Percentiles rank a stretch among this genome's conserved stretches.
Conservation (phyloP, 2,888 invertebrate species). For the Eupeodes latifasciatus region DNA sequence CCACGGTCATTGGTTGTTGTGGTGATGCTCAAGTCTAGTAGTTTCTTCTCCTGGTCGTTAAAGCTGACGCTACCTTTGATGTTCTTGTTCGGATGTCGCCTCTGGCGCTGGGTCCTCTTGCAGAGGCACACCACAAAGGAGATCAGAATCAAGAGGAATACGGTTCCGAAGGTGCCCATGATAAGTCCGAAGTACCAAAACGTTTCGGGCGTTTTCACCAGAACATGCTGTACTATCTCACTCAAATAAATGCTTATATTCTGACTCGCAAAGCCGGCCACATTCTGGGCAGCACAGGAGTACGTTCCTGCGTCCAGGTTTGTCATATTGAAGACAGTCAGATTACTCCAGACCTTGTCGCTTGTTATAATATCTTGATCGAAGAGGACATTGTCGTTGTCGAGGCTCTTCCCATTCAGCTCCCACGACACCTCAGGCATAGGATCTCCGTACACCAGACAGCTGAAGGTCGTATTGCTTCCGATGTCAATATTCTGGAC, state of each 20-base stretch:
- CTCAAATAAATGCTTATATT: conserved; percentile 87
- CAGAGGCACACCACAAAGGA: conserved; percentile 87
- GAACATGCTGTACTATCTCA: conserved; percentile 86
- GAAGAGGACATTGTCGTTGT: conserved; percentile 85
- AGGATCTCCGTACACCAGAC: conserved; percentile 92
- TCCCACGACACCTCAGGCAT: conserved; percentile 93
- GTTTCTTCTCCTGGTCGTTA: conserved; percentile 94
- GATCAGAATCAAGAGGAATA: conserved; percentile 86
- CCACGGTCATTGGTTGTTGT: conserved; percentile 88
- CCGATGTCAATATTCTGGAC: conserved; percentile 90
- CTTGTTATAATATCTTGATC: conserved; percentile 82
- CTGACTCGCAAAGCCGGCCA: conserved; percentile 84
- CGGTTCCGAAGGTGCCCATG: conserved; percentile 88
- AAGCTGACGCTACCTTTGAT: conserved; percentile 92
- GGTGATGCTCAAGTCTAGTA: conserved; percentile 91
- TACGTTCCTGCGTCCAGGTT: conserved; percentile 93
- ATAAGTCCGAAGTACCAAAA: conserved; percentile 90
- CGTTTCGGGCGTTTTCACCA: conserved; percentile 89
- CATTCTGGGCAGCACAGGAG: conserved; percentile 86
- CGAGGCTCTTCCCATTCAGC: conserved; percentile 89
- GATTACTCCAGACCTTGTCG: conserved; percentile 89
- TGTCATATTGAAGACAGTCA: conserved; percentile 92
- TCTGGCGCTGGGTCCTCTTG: conserved; percentile 84
- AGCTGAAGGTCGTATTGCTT: conserved; percentile 92
- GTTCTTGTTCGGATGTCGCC: conserved; percentile 87